Evolutionary conservation across 2,797 vertebrate genomes (phyloP).

Genomic region (Champsocephalus esox): DNA sequence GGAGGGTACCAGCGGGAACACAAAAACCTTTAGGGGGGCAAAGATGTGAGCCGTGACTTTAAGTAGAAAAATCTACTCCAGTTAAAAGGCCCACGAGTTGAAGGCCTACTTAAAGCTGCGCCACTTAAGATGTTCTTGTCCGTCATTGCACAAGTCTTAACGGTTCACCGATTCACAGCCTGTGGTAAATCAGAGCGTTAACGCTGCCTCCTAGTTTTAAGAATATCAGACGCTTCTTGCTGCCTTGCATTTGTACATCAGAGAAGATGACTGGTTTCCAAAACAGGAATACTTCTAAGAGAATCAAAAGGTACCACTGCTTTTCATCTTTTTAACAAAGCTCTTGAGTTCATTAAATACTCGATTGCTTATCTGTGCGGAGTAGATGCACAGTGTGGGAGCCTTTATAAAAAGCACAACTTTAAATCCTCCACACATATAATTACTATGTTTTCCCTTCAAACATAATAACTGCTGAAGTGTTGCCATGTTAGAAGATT

Average conservation of each 20-base stretch:
- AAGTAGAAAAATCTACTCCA: constrained; percentile 16
- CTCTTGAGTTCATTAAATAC: constrained; percentile 47
- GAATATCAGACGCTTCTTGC: neutral
- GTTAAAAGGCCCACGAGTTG: constrained; percentile 2
- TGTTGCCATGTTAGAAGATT: constrained; percentile 59
- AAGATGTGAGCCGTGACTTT: constrained; percentile 8
- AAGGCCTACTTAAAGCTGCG: constrained; percentile 22
- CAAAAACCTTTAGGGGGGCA: neutral
- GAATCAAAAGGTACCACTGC: constrained; percentile 23
- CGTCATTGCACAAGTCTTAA: constrained; percentile 45
- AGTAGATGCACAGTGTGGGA: constrained; percentile 29
- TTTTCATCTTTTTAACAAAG: constrained; percentile 35
- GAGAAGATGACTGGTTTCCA: neutral
- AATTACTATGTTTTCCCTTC: constrained; percentile 22
- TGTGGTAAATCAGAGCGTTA: constrained; percentile 48
- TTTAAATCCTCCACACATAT: constrained; percentile 53
- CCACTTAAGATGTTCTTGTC: constrained; percentile 39
- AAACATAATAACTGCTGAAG: constrained; percentile 40
- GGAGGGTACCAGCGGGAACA: neutral
- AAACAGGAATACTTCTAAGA: neutral
- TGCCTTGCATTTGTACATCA: neutral
- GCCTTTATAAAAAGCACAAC: constrained; percentile 42
- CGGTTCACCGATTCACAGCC: constrained; percentile 54
- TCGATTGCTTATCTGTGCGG: constrained; percentile 42
- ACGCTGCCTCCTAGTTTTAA: constrained; percentile 35